A percentile compares a stretch with the other conserved stretches of the same genome.
Evolutionary conservation across 2,888 invertebrate genomes (phyloP).

Genomic region (Sylvicola cinctus): DNA sequence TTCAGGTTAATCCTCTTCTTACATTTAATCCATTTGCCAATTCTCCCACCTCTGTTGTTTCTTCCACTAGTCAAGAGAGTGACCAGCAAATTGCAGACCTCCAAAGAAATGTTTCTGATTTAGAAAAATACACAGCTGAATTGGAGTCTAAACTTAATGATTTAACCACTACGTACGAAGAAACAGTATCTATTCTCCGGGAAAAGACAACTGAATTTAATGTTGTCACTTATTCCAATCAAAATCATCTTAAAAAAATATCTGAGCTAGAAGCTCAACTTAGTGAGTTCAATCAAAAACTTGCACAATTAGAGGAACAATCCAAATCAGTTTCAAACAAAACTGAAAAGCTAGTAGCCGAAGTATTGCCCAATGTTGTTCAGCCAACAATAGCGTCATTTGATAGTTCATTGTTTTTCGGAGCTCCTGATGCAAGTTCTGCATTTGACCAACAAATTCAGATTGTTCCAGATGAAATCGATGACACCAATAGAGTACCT

Average conservation of each 20-base stretch:
- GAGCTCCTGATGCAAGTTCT: neutral
- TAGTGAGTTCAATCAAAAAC: slow-evolving; percentile 7
- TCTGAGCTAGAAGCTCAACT: slow-evolving; percentile 7
- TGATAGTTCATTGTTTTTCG: slow-evolving; percentile 3
- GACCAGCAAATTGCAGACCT: slow-evolving; percentile 25
- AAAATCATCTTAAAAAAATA: slow-evolving; percentile 1
- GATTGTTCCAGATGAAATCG: slow-evolving; percentile 5
- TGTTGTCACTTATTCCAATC: neutral
- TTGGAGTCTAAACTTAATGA: slow-evolving; percentile 19
- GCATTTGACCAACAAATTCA: neutral
- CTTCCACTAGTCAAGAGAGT: slow-evolving; percentile 12
- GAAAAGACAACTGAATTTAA: slow-evolving; percentile 8
- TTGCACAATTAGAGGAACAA: slow-evolving; percentile 10
- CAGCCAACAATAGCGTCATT: neutral
- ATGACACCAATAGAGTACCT: slow-evolving; percentile 12
- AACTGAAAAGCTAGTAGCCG: neutral
- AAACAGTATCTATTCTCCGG: slow-evolving; percentile 10
- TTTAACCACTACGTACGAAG: slow-evolving; percentile 12
- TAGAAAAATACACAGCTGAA: slow-evolving; percentile 22
- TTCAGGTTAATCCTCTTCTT: neutral
- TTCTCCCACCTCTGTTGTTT: neutral
- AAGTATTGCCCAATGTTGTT: neutral
- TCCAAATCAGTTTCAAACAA: slow-evolving; percentile 8
- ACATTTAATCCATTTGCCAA: slow-evolving; percentile 1
- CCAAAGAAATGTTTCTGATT: slow-evolving; percentile 21